Evolutionary conservation across 2,797 vertebrate genomes (phyloP).

Genomic region (Microhierax caerulescens): DNA sequence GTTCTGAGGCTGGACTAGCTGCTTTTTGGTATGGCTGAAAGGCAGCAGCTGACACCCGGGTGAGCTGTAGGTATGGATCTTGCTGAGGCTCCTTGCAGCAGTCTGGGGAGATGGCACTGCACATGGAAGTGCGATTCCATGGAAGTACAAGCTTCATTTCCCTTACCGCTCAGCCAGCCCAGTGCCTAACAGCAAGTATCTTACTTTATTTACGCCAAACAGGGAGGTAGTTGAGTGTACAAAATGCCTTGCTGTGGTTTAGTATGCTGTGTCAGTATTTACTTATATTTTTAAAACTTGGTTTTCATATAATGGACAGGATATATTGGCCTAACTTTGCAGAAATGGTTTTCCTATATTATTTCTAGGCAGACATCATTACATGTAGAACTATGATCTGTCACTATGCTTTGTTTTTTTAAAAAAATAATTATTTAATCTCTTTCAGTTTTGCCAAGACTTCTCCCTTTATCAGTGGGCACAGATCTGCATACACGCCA

Average conservation of each 20-base stretch:
- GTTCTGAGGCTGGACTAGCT: neutral
- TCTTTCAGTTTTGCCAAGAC: slow-evolving; percentile 85
- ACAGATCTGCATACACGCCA: slow-evolving; percentile 89
- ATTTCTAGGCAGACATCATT: neutral
- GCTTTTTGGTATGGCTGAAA: neutral
- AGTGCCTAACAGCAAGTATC: neutral
- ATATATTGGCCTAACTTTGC: neutral
- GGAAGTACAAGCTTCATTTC: neutral
- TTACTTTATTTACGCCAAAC: neutral
- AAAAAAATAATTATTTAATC: neutral
- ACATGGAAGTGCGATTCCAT: neutral
- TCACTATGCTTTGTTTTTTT: neutral
- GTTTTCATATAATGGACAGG: neutral
- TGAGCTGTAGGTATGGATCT: neutral
- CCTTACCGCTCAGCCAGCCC: neutral
- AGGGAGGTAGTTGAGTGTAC: neutral
- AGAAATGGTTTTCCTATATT: neutral
- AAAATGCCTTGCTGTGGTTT: neutral
- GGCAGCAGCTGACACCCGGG: neutral
- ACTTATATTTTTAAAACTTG: neutral
- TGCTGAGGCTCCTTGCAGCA: neutral
- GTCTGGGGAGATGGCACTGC: neutral
- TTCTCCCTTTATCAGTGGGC: slow-evolving; percentile 84
- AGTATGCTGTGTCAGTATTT: neutral
- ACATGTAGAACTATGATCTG: neutral